Evolutionary conservation across 2,888 invertebrate genomes (phyloP).

Genomic region (Drosophila leonis): DNA sequence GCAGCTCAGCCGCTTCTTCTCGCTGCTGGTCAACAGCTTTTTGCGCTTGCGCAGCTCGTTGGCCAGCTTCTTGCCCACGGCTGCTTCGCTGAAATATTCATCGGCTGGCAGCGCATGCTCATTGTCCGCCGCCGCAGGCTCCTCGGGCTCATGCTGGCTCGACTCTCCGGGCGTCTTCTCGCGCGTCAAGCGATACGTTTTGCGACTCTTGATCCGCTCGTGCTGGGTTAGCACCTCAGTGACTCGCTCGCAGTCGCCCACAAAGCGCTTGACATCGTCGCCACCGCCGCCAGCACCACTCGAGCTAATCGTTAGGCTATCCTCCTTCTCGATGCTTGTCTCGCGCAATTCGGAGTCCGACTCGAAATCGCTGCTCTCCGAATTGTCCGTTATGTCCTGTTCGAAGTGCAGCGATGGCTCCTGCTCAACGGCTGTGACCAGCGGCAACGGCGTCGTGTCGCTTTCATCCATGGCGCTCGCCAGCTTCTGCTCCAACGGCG

Average conservation of each 20-base stretch:
- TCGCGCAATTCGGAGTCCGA: slow-evolving; percentile 84
- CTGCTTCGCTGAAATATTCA: slow-evolving; percentile 87
- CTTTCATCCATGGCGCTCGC: slow-evolving; percentile 73
- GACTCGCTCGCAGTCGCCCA: slow-evolving; percentile 84
- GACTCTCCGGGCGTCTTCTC: slow-evolving; percentile 79
- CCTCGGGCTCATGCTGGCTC: slow-evolving; percentile 62
- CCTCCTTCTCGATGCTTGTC: slow-evolving; percentile 84
- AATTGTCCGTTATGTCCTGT: slow-evolving; percentile 83
- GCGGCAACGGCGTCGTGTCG: slow-evolving; percentile 38
- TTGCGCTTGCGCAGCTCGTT: slow-evolving; percentile 72
- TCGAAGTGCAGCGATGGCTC: slow-evolving; percentile 69
- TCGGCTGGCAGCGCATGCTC: slow-evolving; percentile 88
- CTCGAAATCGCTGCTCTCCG: slow-evolving; percentile 84
- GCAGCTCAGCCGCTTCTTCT: slow-evolving; percentile 84
- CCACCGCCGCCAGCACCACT: slow-evolving; percentile 31
- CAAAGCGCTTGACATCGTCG: slow-evolving; percentile 83
- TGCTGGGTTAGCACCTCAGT: slow-evolving; percentile 84
- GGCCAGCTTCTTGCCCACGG: slow-evolving; percentile 53
- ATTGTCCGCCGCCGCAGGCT: slow-evolving; percentile 83
- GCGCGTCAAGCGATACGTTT: slow-evolving; percentile 83
- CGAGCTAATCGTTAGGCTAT: slow-evolving; percentile 75
- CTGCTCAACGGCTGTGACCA: slow-evolving; percentile 49
- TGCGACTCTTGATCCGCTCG: slow-evolving; percentile 85
- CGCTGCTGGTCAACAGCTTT: slow-evolving; percentile 68
- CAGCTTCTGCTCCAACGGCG: slow-evolving; percentile 69